Evolutionary conservation across 2,113 vertebrate genomes (phyloP).

Genomic region (Bagarius yarrelli): DNA sequence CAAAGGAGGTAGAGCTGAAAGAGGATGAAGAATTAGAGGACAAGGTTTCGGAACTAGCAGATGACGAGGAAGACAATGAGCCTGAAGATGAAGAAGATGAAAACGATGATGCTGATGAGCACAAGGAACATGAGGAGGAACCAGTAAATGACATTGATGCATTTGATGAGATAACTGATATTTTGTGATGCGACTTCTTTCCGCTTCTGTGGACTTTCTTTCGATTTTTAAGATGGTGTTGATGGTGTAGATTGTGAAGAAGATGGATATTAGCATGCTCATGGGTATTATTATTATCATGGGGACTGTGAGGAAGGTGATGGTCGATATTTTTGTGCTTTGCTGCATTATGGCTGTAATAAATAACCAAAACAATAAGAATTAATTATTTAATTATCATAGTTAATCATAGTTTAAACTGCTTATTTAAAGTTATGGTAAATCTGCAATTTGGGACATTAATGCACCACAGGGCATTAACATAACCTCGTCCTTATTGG

Average conservation of each 20-base stretch:
- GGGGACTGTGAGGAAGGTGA: constrained; percentile 45
- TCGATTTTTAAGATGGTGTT: constrained; percentile 50
- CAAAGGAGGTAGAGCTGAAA: constrained; percentile 53
- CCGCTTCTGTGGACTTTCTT: constrained; percentile 46
- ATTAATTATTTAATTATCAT: neutral
- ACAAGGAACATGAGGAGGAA: constrained; percentile 54
- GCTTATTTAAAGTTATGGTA: neutral
- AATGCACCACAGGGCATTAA: neutral
- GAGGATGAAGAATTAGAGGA: constrained; percentile 46
- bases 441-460: neutral
- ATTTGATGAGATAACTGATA: constrained; percentile 35
- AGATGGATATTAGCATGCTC: constrained; percentile 30
- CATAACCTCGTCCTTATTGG: neutral
- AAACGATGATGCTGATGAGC: constrained; percentile 43
- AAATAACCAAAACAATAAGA: constrained; percentile 29
- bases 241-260: constrained; percentile 37
- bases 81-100: constrained; percentile 48
- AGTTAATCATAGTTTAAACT: neutral
- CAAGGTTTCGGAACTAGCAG: constrained; percentile 48
- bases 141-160: constrained; percentile 50
- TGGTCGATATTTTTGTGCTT: constrained; percentile 56
- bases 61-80: constrained; percentile 54
- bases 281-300: constrained; percentile 16
- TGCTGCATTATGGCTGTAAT: constrained; percentile 53
- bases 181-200: constrained; percentile 44